Base-by-base conservation (phyloP, 2,888 invertebrate genomes). In the Linhomoeus sp. region DNA sequence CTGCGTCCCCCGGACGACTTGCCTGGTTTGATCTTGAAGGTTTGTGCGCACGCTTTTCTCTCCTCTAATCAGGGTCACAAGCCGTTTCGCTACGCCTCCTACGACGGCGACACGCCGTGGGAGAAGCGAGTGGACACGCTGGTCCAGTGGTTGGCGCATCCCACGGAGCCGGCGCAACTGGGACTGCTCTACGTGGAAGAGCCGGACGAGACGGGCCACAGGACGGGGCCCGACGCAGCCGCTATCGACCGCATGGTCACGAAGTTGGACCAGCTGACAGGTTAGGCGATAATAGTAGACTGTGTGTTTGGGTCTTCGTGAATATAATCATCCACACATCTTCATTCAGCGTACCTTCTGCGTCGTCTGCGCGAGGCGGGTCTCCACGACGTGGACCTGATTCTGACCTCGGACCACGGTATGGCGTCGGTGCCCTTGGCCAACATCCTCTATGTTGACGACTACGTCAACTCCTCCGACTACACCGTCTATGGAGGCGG, bases 381-480 rank as follows among this genome's bases (percentile, higher is more conserved):
- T n/a, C n/a, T n/a, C n/a, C n/a, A n/a, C n/a, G n/a, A n/a, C n/a
- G 70, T 76, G 1, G 78, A 79, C 60, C 68, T 80, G 1, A 71
- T 80, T 47, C 71, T 80, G 50, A 63, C 79, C 40, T 78, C 78
- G 65, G 80, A 80, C 64, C 81, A 81, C 65, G 80, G 81, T 19
- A 77, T 79, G 75, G 62, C 71, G 1, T 65, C 68, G 25, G 75
- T 78, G 22, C 29, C 43, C 19, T 17, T 14, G 29, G 25, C 9
- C 9, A 54, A 58, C n/a, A 25, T 45, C n/a, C 48, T 46, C 20
- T 23, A 26, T 47, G 14, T 46, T 9, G 41, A 25, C 22, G 17
- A 45, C 15, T 45, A 14, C 54, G 62, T 76, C 35, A 67, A 67
- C 50, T 62, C 49, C 7, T 45, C 67, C 40, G 68, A 71, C n/a